Percentiles rank a stretch among this genome's conserved stretches.
Conservation (phyloP, 2,888 invertebrate species). For the Harpalus rubripes region DNA sequence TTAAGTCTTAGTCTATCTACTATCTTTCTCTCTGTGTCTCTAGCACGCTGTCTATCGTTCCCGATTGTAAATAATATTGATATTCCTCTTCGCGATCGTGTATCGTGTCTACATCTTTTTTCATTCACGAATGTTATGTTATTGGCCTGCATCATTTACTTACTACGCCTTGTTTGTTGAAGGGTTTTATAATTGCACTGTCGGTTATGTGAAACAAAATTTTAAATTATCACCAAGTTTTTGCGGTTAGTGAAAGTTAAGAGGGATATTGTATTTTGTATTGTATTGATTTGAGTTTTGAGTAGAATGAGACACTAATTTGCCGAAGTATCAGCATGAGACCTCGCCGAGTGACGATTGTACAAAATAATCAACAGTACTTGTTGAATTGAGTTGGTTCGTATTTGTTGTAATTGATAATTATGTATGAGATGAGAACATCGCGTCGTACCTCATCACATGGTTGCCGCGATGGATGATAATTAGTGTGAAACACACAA, state of each 20-base stretch:
- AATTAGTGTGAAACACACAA: constrained; percentile 57
- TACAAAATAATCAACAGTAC: constrained; percentile 21
- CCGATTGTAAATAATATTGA: constrained; percentile 60
- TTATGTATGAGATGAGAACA: constrained; percentile 54
- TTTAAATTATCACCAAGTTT: constrained; percentile 67
- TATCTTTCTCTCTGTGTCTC: constrained; percentile 62
- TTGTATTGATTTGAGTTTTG: background rate
- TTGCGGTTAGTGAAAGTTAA: constrained; percentile 40
- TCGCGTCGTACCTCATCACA: constrained; percentile 58
- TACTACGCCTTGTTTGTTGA: constrained; percentile 58
- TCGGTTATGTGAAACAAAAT: constrained; percentile 59
- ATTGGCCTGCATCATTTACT: constrained; percentile 58
- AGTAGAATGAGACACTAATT: constrained; percentile 48
- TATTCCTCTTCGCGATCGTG: constrained; percentile 54
- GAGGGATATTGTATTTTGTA: constrained; percentile 35
- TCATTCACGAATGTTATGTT: constrained; percentile 60
- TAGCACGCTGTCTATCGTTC: constrained; percentile 60
- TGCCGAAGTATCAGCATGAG: constrained; percentile 60
- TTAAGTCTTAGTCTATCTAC: constrained; percentile 38
- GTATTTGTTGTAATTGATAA: constrained; percentile 17
- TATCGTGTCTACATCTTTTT: constrained; percentile 56
- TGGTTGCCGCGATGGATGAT: constrained; percentile 57
- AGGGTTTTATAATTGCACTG: constrained; percentile 49
- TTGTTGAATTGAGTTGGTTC: constrained; percentile 13
- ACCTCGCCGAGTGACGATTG: constrained; percentile 65